Evolutionary conservation across 2,113 vertebrate species (phyloP).

Genomic region (Formicarius rufipectus): DNA sequence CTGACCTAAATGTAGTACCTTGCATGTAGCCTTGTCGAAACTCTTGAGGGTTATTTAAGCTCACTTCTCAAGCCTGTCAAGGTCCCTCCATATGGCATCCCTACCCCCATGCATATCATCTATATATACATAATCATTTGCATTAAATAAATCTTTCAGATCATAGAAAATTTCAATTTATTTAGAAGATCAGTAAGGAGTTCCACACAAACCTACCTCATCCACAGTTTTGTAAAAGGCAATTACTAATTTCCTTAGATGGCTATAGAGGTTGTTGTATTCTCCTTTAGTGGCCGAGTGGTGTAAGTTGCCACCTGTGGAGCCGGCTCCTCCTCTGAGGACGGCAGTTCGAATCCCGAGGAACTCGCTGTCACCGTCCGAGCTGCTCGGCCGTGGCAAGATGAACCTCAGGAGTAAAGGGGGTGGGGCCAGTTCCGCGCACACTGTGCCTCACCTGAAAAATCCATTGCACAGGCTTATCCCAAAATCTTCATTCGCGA

Average conservation of each 20-base stretch:
- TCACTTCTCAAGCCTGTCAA: not conserved
- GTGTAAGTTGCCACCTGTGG: too few relatives aligned
- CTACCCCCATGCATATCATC: fast-evolving
- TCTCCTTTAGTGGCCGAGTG: not conserved
- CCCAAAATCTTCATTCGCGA: too few relatives aligned
- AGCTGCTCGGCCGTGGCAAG: too few relatives aligned
- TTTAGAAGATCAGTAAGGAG: not conserved
- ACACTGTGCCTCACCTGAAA: too few relatives aligned
- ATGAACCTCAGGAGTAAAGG: too few relatives aligned
- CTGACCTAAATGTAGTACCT: not conserved
- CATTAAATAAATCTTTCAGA: not conserved
- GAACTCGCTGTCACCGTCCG: too few relatives aligned
- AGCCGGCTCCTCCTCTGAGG: too few relatives aligned
- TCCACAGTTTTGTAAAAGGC: not conserved
- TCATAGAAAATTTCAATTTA: not conserved
- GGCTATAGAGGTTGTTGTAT: not conserved
- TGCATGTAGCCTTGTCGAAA: not conserved
- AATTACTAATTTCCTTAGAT: not conserved
- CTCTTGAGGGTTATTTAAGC: not conserved
- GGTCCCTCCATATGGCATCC: not conserved
- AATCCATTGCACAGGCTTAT: too few relatives aligned
- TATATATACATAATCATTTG: not conserved
- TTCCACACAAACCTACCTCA: not conserved
- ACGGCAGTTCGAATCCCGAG: too few relatives aligned
- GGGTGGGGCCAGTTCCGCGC: too few relatives aligned